phyloP scores from a whole-genome alignment of 2,113 vertebrate genomes.

The Perccottus glenii region DNA sequence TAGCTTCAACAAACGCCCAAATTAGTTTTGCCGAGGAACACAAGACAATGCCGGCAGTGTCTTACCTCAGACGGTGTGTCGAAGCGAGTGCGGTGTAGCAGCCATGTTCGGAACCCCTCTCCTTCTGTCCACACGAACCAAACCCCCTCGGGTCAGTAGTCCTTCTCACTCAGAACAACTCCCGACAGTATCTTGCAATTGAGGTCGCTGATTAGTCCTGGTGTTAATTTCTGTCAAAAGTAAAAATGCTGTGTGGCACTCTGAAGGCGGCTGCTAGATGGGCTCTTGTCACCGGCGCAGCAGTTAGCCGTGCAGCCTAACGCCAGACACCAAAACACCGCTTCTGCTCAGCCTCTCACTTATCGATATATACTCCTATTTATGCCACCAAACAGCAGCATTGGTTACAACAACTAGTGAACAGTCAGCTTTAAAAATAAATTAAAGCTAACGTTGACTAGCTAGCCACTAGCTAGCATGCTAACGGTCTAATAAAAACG shows the following conservation, averaged over 20 bases:
- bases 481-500: constrained; percentile 62
- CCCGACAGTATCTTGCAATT: constrained; percentile 25
- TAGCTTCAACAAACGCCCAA: neutral
- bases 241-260: constrained; percentile 46
- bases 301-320: constrained; percentile 63
- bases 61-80: constrained; percentile 82
- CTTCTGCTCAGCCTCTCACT: constrained; percentile 7
- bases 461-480: constrained; percentile 63
- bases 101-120: constrained; percentile 80
- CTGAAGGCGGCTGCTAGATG: constrained; percentile 29
- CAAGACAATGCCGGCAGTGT: neutral
- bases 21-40: neutral
- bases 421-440: constrained; percentile 26
- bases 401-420: neutral
- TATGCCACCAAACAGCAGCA: neutral
- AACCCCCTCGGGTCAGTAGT: constrained; percentile 73
- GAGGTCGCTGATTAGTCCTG: constrained; percentile 39
- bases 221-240: constrained; percentile 33
- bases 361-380: neutral
- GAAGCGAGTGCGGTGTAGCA: constrained; percentile 78
- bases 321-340: constrained; percentile 36
- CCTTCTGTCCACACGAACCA: constrained; percentile 74
- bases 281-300: constrained; percentile 54
- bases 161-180: constrained; percentile 61
- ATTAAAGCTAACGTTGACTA: constrained; percentile 60